Base-by-base conservation (phyloP, 2,797 vertebrate genomes). In the Gymnoscopelus microlampas region DNA sequence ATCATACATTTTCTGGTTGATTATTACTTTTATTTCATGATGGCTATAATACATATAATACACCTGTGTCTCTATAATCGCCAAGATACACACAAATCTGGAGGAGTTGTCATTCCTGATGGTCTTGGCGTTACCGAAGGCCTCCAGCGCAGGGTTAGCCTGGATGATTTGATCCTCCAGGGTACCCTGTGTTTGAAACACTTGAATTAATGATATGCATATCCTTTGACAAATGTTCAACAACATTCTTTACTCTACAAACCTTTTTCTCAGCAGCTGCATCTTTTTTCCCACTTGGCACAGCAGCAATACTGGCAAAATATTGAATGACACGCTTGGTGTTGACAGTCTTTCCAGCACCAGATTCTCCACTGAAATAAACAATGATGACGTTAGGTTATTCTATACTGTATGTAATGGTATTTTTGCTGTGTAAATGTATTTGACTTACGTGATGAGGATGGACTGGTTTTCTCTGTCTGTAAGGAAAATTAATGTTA, bases 291-390 rank as follows among this genome's bases (percentile, higher is more conserved):
- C 85, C 91, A 55, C 62, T 1, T 0, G 95, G 94, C 0, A 90
- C 94, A 71, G 96, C 95, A 0, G 96, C 96, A 1, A 97, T 97
- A 60, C 93, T 95, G 47, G 95, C 95, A 67, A 97, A 97, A 79
- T 97, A 97, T 48, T 96, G 96, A 78, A 97, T 97, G 83, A 97
- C 96, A 70, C 96, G 89, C 65, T 97, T 97, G 63, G 96, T 97
- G 90, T 97, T 97, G 63, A 97, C 96, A 6, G 96, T 97, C 90
- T 97, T 97, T 77, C 96, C 96, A 48, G 96, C 96, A 69, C 96
- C 95, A 0, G 96, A 97, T 95, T 97, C 96, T 94, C 96, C 96
- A 0, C 96, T 97, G 81, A 53, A 29, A 7, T 15, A 0, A 53
- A 59, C 8, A 12, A 64, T 73, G 29, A 60, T 35, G 19, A 54